Evolutionary conservation across 2,888 invertebrate species (phyloP).

Genomic region (Tenthredo notha): DNA sequence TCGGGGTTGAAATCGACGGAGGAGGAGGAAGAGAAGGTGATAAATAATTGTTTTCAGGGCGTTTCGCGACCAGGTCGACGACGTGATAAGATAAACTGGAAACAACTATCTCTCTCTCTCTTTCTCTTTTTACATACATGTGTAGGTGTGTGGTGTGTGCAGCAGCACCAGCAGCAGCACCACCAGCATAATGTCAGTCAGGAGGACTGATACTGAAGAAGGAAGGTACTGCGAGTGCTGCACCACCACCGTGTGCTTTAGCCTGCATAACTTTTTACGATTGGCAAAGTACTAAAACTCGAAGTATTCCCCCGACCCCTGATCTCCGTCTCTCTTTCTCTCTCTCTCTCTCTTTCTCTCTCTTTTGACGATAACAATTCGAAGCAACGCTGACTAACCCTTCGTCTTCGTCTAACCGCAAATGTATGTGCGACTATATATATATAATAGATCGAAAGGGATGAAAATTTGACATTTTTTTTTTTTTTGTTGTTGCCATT

Average conservation of each 20-base stretch:
- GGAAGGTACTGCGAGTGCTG: not conserved
- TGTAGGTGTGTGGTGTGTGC: not conserved
- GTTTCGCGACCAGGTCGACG: not conserved
- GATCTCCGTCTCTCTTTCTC: not conserved
- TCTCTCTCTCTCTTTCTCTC: not conserved
- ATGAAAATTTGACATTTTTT: no score
- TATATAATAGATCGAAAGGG: no score
- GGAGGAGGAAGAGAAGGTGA: no score
- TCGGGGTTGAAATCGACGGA: no score
- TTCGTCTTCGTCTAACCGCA: not conserved
- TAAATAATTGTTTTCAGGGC: no score
- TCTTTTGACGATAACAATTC: constrained; percentile 14
- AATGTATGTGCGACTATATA: not conserved
- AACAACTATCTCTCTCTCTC: not conserved
- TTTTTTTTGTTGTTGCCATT: no score
- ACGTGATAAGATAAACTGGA: constrained; percentile 15
- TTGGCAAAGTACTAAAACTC: constrained; percentile 58
- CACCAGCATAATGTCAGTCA: not conserved
- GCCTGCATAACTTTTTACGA: constrained; percentile 64
- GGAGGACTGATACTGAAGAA: not conserved
- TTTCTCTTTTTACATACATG: not conserved
- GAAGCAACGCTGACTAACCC: not conserved
- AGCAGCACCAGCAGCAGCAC: not conserved
- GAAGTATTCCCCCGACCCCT: constrained; percentile 9
- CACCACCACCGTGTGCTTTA: constrained; percentile 54